phyloP scores from a whole-genome alignment of 2,113 vertebrate genomes.

The Indri indri region DNA sequence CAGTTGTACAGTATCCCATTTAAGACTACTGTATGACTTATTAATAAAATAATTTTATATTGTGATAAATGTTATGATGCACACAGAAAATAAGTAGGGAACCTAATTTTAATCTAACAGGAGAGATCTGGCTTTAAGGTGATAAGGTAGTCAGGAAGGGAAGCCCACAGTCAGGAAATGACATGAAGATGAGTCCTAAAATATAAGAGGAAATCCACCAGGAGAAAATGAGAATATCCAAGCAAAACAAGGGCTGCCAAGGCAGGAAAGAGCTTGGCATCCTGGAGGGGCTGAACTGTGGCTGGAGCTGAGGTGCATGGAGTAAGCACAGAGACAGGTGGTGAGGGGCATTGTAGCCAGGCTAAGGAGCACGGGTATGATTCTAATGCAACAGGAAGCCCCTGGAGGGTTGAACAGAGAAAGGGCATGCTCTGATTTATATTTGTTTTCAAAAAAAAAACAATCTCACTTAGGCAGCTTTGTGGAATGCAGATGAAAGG shows the following conservation, averaged over 20 bases:
- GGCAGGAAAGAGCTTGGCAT: background rate
- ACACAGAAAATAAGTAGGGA: conserved; percentile 14
- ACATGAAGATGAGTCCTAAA: background rate
- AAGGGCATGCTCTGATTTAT: background rate
- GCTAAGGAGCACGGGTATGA: background rate
- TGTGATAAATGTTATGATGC: background rate
- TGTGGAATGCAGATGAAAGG: background rate
- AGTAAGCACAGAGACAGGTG: background rate
- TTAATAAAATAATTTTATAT: conserved; percentile 4
- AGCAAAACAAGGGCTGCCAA: background rate
- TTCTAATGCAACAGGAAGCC: background rate
- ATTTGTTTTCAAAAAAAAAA: background rate
- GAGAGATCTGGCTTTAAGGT: background rate
- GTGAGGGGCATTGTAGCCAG: background rate
- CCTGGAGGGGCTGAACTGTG: background rate
- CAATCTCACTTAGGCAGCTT: background rate
- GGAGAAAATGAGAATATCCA: background rate
- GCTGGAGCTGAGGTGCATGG: background rate
- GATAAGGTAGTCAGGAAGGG: background rate
- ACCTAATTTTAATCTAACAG: conserved; percentile 21
- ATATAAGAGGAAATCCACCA: background rate
- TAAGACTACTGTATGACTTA: background rate
- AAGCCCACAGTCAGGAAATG: conserved; percentile 31
- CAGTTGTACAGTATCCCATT: background rate
- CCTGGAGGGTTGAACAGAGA: background rate